phyloP scores from a whole-genome alignment of 2,113 vertebrate genomes.

The Myodes glareolus region DNA sequence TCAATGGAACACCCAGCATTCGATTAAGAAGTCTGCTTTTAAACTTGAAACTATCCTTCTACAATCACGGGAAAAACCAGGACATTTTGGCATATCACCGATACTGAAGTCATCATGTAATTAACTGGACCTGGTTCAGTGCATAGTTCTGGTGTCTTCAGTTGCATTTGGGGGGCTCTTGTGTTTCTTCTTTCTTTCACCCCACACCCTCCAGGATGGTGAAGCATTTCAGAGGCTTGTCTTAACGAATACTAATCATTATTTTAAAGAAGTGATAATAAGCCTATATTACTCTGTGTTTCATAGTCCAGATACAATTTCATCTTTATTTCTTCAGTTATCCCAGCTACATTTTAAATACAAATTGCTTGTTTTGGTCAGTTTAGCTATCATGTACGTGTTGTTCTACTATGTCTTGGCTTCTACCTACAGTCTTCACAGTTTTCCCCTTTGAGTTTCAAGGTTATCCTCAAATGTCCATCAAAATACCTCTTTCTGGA shows the following conservation, averaged over 20 bases:
- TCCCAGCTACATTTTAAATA: neutral
- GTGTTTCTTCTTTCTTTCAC: neutral
- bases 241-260: neutral
- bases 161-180: neutral
- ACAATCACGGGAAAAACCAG: neutral
- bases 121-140: neutral
- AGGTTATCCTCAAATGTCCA: no score
- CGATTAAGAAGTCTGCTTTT: neutral
- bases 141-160: neutral
- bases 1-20: neutral
- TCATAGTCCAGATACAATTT: neutral
- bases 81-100: neutral
- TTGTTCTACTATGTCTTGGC: neutral
- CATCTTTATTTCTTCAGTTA: neutral
- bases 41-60: neutral
- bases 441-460: neutral
- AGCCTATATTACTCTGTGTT: neutral
- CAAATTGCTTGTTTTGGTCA: neutral
- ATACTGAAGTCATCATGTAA: neutral
- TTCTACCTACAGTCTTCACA: neutral
- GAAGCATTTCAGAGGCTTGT: neutral
- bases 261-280: neutral
- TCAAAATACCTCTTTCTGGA: neutral
- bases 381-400: neutral
- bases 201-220: neutral